Percentiles rank a stretch among this genome's conserved stretches.
Evolutionary conservation across 2,113 vertebrate genomes (phyloP).

Genomic region (Sitta europaea): DNA sequence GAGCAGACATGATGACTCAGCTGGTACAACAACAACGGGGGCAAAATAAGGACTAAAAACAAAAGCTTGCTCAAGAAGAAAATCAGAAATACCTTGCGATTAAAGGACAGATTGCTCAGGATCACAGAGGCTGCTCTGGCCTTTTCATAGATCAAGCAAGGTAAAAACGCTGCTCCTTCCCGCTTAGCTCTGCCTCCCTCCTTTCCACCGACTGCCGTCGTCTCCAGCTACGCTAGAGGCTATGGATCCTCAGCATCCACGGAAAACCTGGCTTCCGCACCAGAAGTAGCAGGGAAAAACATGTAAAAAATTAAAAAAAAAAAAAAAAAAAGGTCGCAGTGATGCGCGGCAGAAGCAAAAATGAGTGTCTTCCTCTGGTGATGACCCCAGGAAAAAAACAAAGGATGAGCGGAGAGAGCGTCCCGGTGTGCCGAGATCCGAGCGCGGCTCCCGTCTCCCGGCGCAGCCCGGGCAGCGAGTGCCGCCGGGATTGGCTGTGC

Average conservation of each 20-base stretch:
- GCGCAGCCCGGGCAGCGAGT: constrained; percentile 53
- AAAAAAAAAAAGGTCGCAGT: not conserved
- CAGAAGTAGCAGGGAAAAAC: not conserved
- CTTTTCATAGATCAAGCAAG: constrained; percentile 50
- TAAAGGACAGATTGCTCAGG: constrained; percentile 40
- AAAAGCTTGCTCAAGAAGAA: constrained; percentile 44
- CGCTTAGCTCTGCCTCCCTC: constrained; percentile 36
- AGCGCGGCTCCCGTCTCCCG: constrained; percentile 51
- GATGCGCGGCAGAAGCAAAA: not conserved
- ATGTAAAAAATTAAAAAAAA: not conserved
- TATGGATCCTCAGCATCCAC: constrained; percentile 33
- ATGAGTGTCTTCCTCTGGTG: not conserved
- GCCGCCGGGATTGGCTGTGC: constrained; percentile 80
- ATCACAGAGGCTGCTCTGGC: constrained; percentile 8
- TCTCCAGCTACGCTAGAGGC: constrained; percentile 30
- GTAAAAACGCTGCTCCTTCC: constrained; percentile 40
- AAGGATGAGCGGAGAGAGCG: not conserved
- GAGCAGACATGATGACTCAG: constrained; percentile 99
- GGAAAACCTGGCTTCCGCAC: constrained; percentile 24
- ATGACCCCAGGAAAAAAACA: not conserved
- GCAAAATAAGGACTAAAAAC: constrained; percentile 33
- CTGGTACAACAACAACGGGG: constrained; percentile 77
- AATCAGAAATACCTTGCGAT: constrained; percentile 30
- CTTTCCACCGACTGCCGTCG: not conserved
- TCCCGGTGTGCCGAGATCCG: constrained; percentile 28